Conservation (phyloP, 2,113 vertebrate species). For the Montifringilla adamsi region DNA sequence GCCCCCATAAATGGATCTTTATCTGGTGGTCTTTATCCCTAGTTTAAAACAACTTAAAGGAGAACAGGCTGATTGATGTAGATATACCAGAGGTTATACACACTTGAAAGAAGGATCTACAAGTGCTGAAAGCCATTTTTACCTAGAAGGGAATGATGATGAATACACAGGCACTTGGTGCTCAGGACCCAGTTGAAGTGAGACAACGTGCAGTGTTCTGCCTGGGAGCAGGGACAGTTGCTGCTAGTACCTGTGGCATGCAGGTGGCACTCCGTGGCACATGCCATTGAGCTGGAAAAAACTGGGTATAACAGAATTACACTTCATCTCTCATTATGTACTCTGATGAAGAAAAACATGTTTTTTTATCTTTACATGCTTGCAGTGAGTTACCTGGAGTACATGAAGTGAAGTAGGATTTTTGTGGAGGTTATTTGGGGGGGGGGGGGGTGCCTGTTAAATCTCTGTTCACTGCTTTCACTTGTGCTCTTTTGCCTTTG, state of each 20-base stretch:
- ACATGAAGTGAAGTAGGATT: background rate
- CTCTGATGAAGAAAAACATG: background rate
- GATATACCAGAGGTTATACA: background rate
- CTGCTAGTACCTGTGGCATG: background rate
- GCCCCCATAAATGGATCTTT: background rate
- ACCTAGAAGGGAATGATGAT: background rate
- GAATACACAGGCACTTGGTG: background rate
- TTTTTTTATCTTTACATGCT: background rate
- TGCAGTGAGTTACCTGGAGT: background rate
- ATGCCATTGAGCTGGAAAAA: background rate
- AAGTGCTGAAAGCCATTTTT: background rate
- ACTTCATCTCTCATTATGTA: background rate
- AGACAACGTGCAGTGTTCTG: background rate
- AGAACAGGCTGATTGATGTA: background rate
- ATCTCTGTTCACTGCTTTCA: background rate
- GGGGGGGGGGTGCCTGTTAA: background rate
- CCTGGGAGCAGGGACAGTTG: background rate
- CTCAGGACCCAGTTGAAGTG: background rate
- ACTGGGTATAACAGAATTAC: background rate
- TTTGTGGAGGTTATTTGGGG: background rate
- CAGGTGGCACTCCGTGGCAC: background rate
- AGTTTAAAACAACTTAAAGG: background rate
- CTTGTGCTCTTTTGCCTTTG: background rate
- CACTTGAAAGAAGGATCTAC: background rate
- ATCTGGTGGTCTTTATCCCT: background rate